Conservation (phyloP, 2,113 vertebrate species). For the Alligator sinensis region DNA sequence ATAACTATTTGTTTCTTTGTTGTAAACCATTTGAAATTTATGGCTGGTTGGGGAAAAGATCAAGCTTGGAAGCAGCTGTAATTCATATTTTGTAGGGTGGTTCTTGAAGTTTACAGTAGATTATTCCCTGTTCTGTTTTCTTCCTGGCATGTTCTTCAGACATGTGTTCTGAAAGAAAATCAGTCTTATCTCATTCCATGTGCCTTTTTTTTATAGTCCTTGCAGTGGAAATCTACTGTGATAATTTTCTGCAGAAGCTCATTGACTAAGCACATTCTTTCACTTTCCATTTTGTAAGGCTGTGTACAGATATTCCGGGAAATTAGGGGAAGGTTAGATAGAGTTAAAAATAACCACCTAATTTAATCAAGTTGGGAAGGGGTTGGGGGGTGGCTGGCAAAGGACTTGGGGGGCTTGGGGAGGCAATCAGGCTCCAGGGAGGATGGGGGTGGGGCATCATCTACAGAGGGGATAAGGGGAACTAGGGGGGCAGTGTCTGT, state of each 20-base stretch:
- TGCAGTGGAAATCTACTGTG: neutral
- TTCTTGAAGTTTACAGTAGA: neutral
- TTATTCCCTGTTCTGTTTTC: conserved; percentile 12
- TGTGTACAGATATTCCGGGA: neutral
- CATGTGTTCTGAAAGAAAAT: neutral
- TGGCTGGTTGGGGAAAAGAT: neutral
- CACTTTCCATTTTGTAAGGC: neutral
- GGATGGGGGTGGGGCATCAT: too few relatives aligned
- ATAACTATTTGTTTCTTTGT: neutral
- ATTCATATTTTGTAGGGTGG: neutral
- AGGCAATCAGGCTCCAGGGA: too few relatives aligned
- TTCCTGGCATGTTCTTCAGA: neutral
- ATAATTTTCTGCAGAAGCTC: neutral
- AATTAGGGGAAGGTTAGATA: too few relatives aligned
- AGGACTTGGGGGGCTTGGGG: too few relatives aligned
- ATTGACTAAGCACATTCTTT: neutral
- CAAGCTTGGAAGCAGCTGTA: neutral
- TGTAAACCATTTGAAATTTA: neutral
- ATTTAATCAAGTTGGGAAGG: neutral
- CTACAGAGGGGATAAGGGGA: too few relatives aligned
- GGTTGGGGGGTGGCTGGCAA: neutral
- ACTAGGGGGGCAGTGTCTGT: too few relatives aligned
- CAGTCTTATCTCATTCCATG: neutral
- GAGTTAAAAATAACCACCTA: too few relatives aligned
- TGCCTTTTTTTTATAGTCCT: neutral